Evolutionary conservation across 2,113 vertebrate genomes (phyloP).

Genomic region (Anhinga rufa): DNA sequence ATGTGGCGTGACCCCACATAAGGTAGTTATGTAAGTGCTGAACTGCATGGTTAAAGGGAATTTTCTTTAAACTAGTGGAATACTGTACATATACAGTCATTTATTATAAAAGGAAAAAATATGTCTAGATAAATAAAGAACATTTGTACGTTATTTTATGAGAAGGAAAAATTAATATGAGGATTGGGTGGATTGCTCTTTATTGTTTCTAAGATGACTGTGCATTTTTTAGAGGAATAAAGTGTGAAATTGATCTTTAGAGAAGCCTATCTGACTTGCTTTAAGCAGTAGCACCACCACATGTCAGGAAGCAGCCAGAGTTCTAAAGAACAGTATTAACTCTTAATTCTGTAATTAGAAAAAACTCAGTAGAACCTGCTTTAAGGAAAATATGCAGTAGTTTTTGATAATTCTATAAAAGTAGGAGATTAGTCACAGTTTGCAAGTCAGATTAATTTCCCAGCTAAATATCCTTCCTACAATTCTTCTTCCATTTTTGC

Average conservation of each 20-base stretch:
- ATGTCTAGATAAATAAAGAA: background rate
- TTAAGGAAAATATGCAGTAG: background rate
- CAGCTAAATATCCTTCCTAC: background rate
- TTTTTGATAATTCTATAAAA: background rate
- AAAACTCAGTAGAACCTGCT: background rate
- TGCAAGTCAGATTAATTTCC: background rate
- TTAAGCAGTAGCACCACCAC: constrained; percentile 56
- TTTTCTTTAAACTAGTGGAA: constrained; percentile 22
- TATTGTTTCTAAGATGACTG: constrained; percentile 9
- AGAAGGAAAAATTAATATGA: background rate
- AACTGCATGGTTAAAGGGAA: background rate
- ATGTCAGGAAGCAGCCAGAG: constrained; percentile 33
- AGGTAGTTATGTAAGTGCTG: constrained; percentile 54
- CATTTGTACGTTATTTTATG: background rate
- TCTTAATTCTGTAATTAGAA: background rate
- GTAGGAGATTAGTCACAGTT: background rate
- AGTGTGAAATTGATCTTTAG: background rate
- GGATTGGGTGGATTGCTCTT: background rate
- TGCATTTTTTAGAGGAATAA: background rate
- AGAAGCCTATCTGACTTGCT: constrained; percentile 5
- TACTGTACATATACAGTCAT: background rate
- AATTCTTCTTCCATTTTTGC: background rate
- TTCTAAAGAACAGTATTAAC: background rate
- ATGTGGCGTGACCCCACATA: constrained; percentile 77
- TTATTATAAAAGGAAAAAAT: background rate